These are phyloP conservation scores for Yponomeuta sedellus DNA, from an alignment of 2,888 invertebrate species.

Conservation along the genomic window DNA sequence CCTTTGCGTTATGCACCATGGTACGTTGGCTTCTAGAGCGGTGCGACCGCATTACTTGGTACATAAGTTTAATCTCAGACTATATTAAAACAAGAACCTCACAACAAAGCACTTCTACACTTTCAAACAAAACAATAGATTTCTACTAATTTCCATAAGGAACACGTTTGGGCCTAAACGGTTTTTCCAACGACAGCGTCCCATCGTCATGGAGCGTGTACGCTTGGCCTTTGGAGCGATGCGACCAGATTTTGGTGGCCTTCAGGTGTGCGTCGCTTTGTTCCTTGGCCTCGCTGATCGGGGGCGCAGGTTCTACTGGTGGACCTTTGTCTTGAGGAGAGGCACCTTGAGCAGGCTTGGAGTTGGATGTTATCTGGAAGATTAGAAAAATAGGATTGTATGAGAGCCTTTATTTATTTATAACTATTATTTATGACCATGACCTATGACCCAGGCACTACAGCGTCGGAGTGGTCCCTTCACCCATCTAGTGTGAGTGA, in stretches of 20 bases:
- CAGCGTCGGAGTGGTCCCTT: too few species aligned
- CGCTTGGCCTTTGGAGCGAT: slow-evolving; percentile 58
- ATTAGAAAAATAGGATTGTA: neutral
- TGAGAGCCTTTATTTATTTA: too few species aligned
- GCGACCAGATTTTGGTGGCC: slow-evolving; percentile 62
- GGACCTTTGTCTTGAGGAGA: slow-evolving; percentile 24
- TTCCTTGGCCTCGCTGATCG: slow-evolving; percentile 40
- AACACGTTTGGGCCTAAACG: slow-evolving; percentile 24
- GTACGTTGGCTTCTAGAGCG: neutral
- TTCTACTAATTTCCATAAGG: neutral
- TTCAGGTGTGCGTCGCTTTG: slow-evolving; percentile 66
- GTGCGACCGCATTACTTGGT: slow-evolving; percentile 42
- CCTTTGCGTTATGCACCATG: neutral
- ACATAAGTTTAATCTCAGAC: neutral
- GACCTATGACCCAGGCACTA: too few species aligned
- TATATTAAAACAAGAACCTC: neutral
- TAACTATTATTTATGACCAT: too few species aligned
- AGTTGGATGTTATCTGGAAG: slow-evolving; percentile 20
- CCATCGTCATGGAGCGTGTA: slow-evolving; percentile 65
- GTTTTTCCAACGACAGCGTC: slow-evolving; percentile 50
- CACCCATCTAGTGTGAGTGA: too few species aligned
- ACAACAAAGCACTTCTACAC: neutral
- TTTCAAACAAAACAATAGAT: slow-evolving; percentile 1
- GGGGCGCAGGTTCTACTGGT: slow-evolving; percentile 48
- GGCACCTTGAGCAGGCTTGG: slow-evolving; percentile 25